Evolutionary conservation across 2,113 vertebrate species (phyloP), one percentile per base, ranked within the genome.

Genomic region (Cephalopholis sonnerati): DNA sequence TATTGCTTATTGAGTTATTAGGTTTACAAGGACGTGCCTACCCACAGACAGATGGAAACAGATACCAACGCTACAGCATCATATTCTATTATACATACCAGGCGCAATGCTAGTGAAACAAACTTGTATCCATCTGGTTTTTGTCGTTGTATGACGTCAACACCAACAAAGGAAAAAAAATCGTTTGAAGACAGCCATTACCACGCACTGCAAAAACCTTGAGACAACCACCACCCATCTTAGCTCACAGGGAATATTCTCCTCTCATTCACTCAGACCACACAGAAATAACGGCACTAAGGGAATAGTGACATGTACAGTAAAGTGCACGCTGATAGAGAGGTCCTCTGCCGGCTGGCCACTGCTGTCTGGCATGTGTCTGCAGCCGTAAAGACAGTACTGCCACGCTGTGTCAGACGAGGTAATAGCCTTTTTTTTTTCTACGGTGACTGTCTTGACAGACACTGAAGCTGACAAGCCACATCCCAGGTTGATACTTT

Each of bases 371-470:
- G 48, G 48, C 48, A 50, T 17, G 16, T 50, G 48, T 50, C 48
- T 50, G 48, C 48, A 50, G n/a, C 53, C 11, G 16, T 83, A 55
- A 44, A 81, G 53, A 61, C 62, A 22, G 77, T 27, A 55, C 74
- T 75, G 81, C 78, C 82, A 81, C 59, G 41, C 69, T 54, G 85
- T 83, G 87, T 78, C 76, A 82, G 80, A 78, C 65, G 2, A 68
- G 73, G 82, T 55, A 77, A 85, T 29, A 57, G 29, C 25, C 65
- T 68, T 61, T 79, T 68, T 61, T 79, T 74, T 72, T 77, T 72
- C 48, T 79, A 41, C 44, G 20, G 73, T 66, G 73, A 85, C 57
- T 55, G 44, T 81, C 67, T 72, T 79, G 58, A 73, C 44, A 66
- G 62, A 73, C 70, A 32, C 61, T 48, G 51, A 83, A 53, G 66